phyloP scores from a whole-genome alignment of 2,888 invertebrate species.

The Phyllotreta cruciferae region DNA sequence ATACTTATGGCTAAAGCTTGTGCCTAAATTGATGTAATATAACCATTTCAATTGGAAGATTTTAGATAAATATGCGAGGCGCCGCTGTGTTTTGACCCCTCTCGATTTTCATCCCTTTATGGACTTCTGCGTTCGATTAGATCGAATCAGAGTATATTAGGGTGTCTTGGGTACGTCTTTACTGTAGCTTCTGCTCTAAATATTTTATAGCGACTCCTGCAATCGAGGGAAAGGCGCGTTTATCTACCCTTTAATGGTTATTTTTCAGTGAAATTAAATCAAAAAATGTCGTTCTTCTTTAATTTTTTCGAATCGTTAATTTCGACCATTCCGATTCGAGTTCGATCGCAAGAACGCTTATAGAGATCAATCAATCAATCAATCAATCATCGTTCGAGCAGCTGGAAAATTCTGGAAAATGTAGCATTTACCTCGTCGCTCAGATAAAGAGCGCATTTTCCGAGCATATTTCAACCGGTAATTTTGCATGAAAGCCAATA shows the following conservation, averaged over 20 bases:
- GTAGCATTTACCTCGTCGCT: conserved; percentile 15
- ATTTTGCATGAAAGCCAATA: conserved; percentile 31
- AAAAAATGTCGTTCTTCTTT: too few species aligned
- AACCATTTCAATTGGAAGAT: too few species aligned
- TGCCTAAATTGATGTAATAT: background rate
- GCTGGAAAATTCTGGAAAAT: conserved; percentile 28
- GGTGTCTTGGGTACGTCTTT: conserved; percentile 25
- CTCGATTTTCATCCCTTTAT: conserved; percentile 27
- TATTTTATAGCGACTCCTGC: conserved; percentile 14
- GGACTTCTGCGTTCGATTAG: conserved; percentile 31
- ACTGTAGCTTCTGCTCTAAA: conserved; percentile 14
- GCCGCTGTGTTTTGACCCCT: conserved; percentile 1
- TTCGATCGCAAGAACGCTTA: conserved; percentile 8
- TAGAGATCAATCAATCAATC: conserved; percentile 11
- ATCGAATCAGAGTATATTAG: conserved; percentile 25
- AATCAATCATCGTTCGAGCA: conserved; percentile 19
- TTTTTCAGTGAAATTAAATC: too few species aligned
- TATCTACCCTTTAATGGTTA: too few species aligned
- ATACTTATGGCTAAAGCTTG: too few species aligned
- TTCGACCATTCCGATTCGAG: background rate
- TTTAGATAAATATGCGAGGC: background rate
- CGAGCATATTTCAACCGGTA: conserved; percentile 22
- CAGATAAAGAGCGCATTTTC: conserved; percentile 18
- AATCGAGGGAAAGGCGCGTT: background rate
- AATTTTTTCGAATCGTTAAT: too few species aligned